Evolutionary conservation across 2,113 vertebrate species (phyloP).

Genomic region (Galemys pyrenaicus): DNA sequence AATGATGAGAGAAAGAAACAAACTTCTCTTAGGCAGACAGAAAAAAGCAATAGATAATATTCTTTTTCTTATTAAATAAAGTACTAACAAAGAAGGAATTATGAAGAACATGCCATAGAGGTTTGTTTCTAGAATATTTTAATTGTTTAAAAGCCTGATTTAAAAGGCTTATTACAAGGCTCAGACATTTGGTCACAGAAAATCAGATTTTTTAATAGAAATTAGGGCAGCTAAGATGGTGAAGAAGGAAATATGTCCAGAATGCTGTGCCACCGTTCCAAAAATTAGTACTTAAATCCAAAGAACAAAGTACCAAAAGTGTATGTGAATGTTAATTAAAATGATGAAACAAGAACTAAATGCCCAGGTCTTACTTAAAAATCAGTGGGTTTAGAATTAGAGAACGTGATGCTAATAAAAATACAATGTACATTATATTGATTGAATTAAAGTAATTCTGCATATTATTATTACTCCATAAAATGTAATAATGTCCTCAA

Average conservation of each 20-base stretch:
- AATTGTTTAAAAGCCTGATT: background rate
- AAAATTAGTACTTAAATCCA: background rate
- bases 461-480: background rate
- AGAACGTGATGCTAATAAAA: background rate
- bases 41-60: background rate
- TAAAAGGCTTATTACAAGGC: background rate
- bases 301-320: background rate
- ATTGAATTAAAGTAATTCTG: background rate
- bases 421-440: background rate
- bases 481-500: background rate
- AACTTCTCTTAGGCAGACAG: background rate
- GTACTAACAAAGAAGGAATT: background rate
- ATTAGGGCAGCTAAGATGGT: background rate
- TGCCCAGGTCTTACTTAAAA: background rate
- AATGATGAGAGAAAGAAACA: background rate
- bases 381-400: background rate
- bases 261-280: background rate
- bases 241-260: background rate
- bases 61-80: conserved; percentile 1
- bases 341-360: background rate
- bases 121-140: background rate
- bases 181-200: background rate
- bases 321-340: background rate
- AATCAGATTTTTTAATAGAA: background rate
- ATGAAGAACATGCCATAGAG: background rate